Base-by-base conservation (phyloP, 92 coral and sea anemone genomes). In the Parazoanthus atlanticus region DNA sequence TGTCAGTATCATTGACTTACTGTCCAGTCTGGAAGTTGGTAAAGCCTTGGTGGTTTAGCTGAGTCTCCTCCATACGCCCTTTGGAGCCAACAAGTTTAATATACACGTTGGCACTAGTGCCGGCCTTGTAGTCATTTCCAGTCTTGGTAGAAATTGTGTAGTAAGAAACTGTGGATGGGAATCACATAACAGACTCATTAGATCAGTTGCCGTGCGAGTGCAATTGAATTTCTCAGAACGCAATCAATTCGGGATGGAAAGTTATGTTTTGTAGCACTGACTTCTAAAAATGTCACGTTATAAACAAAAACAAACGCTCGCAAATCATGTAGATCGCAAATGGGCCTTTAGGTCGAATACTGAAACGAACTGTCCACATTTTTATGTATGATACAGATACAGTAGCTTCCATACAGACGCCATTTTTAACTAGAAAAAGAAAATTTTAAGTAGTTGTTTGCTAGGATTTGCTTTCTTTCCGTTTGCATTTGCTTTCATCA, bases 11-110 rank as follows among this genome's bases (percentile, higher is more conserved):
- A 78, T 25, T 46, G 32, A 85, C 94, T 95, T 91, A 95, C 98
- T 94, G 95, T 86, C 98, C 98, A 2, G 96, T 85, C 74, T 90
- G 85, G 86, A 96, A 96, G 90, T 96, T 93, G 25, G 89, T 90
- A 9, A 90, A 90, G 7, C 97, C 95, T 5, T 89, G 74, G 82
- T 93, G 93, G 47, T 88, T 90, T n/a, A 93, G 86, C 40, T 93
- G 89, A 28, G 90, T 69, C 69, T 93, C 94, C 67, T 93, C 97
- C 23, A 97, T 92, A 3, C 89, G 89, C 1, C 98, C 98, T 56
- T 91, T 88, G 36, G 93, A 91, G 10, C 98, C 98, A 80, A 90
- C 80, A n/a, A 96, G 92, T 80, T 93, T 93, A 49, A 96, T 74
- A 81, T 89, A 96, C 65, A 96, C 94, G 49, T 96, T 93, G 32